Conservation (phyloP, 2,113 vertebrate genomes). For the Neolamprologus sp. region DNA sequence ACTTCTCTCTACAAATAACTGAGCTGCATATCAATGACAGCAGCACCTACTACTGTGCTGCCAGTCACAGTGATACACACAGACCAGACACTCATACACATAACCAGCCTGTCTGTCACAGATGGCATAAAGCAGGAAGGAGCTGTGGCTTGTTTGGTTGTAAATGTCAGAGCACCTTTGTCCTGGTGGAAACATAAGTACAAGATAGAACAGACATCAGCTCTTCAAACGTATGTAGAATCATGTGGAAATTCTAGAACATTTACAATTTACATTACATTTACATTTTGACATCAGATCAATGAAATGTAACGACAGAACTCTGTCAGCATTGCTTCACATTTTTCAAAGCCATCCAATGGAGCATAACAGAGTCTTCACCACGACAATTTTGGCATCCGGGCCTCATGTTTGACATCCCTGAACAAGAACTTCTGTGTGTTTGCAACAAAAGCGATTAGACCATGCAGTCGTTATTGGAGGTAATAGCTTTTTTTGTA, state of each 20-base stretch:
- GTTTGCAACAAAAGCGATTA: neutral
- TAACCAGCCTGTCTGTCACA: neutral
- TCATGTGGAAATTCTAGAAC: neutral
- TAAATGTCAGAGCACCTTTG: neutral
- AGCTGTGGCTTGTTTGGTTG: neutral
- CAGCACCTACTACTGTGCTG: too few species aligned
- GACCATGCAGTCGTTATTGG: neutral
- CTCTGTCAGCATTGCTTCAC: neutral
- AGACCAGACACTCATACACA: constrained; percentile 27
- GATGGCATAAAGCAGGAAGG: neutral
- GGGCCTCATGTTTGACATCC: neutral
- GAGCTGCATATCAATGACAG: too few species aligned
- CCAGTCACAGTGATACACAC: too few species aligned
- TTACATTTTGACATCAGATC: neutral
- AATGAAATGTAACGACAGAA: neutral
- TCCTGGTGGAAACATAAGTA: neutral
- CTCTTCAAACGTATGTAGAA: neutral
- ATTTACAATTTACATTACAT: neutral
- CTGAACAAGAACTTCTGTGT: neutral
- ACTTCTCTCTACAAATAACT: too few species aligned
- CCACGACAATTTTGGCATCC: fast-evolving
- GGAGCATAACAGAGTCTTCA: neutral
- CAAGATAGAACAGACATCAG: neutral
- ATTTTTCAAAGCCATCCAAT: neutral
- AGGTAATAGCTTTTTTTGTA: neutral